These are phyloP conservation scores for Contarinia nasturtii DNA, from an alignment of 1,140 invertebrate genomes.

Conservation along the genomic window DNA sequence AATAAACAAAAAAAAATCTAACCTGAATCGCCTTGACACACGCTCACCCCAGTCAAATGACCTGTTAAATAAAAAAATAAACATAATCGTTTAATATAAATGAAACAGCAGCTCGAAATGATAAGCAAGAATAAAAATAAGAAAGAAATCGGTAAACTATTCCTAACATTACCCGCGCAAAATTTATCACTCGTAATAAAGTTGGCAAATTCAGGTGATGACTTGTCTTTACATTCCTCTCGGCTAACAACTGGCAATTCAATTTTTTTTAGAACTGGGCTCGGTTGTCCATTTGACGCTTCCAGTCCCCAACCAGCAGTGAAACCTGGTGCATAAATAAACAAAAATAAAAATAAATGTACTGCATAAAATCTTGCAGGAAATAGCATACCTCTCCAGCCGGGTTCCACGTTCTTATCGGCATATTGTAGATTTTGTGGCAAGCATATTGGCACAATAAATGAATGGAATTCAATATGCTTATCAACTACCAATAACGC, in stretches of 20 bases:
- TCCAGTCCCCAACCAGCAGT: slow-evolving; percentile 8
- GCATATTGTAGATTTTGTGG: not conserved
- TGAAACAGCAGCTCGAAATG: too few relatives aligned
- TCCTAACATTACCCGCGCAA: too few relatives aligned
- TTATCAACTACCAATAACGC: not conserved
- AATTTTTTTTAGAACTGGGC: slow-evolving; percentile 4
- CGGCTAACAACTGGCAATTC: slow-evolving; percentile 2
- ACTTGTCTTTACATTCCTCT: slow-evolving; percentile 3
- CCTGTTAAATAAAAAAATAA: too few relatives aligned
- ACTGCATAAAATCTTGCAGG: too few relatives aligned
- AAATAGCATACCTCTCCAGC: not conserved
- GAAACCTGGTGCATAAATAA: too few relatives aligned
- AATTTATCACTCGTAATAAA: slow-evolving; percentile 8
- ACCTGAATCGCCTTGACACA: slow-evolving; percentile 10
- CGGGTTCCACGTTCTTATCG: not conserved
- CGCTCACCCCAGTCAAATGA: slow-evolving; percentile 1
- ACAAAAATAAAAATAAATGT: too few relatives aligned
- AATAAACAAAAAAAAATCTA: not conserved
- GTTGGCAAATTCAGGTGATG: slow-evolving; percentile 1
- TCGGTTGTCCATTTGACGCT: not conserved
- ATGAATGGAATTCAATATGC: not conserved
- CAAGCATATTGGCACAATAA: slow-evolving; percentile 1
- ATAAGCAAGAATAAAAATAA: too few relatives aligned
- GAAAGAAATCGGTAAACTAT: too few relatives aligned
- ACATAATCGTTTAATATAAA: too few relatives aligned